Conservation (phyloP, 2,797 vertebrate genomes). For the Microhierax caerulescens region DNA sequence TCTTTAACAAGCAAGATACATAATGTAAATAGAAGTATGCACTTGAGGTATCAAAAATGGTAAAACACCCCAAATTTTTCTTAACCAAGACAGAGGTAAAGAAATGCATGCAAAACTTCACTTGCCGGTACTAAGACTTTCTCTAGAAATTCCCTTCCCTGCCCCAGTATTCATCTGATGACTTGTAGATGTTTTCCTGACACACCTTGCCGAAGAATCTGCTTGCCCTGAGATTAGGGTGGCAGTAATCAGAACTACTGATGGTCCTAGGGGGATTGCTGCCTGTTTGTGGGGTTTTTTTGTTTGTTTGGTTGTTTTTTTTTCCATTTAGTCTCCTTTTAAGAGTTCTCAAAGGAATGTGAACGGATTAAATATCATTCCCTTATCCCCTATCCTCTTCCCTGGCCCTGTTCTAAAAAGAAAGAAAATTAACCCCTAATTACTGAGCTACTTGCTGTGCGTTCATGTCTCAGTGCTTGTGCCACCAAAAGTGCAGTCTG, state of each 20-base stretch:
- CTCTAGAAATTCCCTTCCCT: not conserved
- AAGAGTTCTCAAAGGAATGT: not conserved
- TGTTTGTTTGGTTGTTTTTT: not conserved
- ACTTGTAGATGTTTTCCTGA: conserved; percentile 5
- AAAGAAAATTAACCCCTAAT: not conserved
- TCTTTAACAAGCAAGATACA: not conserved
- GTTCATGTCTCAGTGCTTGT: not conserved
- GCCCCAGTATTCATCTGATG: not conserved
- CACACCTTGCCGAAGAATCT: conserved; percentile 55
- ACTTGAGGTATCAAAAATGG: not conserved
- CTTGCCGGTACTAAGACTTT: not conserved
- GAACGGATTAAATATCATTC: not conserved
- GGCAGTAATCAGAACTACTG: not conserved
- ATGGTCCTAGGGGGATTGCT: not conserved
- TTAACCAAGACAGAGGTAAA: not conserved
- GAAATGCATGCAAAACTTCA: not conserved
- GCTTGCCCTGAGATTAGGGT: not conserved
- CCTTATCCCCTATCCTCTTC: not conserved
- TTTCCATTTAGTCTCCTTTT: not conserved
- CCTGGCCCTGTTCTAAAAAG: not conserved
- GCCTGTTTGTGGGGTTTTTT: not conserved
- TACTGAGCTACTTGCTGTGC: not conserved
- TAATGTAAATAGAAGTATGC: not conserved
- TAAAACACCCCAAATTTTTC: not conserved
- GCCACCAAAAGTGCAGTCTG: not conserved